These are phyloP conservation scores for Dipodomys stephensi DNA, from an alignment of 2,113 vertebrate species.

Conservation along the genomic window DNA sequence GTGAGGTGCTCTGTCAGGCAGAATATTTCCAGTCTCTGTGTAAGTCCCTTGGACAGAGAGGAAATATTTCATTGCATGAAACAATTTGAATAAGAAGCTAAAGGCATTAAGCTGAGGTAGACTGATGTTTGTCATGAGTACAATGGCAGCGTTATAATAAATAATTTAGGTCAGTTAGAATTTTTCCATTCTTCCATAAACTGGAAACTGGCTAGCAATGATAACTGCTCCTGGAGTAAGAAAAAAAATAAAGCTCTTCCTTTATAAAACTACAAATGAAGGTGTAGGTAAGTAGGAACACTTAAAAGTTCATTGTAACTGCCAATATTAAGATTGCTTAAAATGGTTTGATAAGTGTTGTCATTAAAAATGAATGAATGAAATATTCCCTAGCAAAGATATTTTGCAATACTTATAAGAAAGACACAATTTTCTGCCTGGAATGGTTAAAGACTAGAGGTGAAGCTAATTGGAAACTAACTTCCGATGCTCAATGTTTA, in stretches of 20 bases:
- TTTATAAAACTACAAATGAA: slow-evolving; percentile 68
- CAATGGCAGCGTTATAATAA: neutral
- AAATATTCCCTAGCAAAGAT: slow-evolving; percentile 10
- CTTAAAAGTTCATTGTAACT: slow-evolving; percentile 63
- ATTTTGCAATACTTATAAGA: neutral
- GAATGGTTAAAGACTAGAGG: neutral
- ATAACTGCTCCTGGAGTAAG: neutral
- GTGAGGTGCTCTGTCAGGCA: neutral
- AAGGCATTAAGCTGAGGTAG: neutral
- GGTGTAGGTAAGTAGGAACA: slow-evolving; percentile 52
- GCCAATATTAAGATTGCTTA: slow-evolving; percentile 51
- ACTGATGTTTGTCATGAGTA: neutral
- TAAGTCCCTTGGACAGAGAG: neutral
- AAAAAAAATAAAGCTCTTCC: slow-evolving; percentile 75
- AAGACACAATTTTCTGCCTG: neutral
- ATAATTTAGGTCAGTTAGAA: neutral
- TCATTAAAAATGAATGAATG: neutral
- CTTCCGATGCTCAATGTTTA: neutral
- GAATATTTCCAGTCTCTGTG: neutral
- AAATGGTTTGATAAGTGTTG: neutral
- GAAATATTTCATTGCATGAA: neutral
- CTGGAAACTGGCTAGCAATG: neutral
- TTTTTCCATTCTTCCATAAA: slow-evolving; percentile 6
- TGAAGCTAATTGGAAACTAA: slow-evolving; percentile 23
- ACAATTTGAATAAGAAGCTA: neutral